phyloP scores from a whole-genome alignment of 2,888 invertebrate species.

The Andrena fulva region DNA sequence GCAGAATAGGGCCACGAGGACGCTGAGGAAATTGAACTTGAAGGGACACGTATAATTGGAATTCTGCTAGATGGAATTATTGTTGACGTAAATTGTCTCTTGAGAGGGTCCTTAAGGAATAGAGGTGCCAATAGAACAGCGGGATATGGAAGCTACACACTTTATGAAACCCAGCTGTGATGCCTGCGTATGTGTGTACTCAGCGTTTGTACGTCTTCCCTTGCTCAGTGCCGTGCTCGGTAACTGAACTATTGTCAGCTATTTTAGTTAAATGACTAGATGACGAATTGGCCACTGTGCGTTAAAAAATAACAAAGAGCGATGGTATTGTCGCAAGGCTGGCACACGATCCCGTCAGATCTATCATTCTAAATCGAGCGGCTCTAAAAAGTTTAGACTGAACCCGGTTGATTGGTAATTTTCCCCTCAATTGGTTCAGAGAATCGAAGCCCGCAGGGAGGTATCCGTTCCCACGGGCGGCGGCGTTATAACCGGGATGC shows the following conservation, averaged over 20 bases:
- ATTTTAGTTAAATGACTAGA: not conserved
- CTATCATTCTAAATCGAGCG: slow-evolving; percentile 59
- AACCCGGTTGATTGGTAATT: slow-evolving; percentile 71
- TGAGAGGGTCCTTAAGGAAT: slow-evolving; percentile 2
- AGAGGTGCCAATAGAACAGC: not conserved
- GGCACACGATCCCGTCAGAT: slow-evolving; percentile 34
- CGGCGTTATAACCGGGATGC: slow-evolving; percentile 51
- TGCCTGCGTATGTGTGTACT: not conserved
- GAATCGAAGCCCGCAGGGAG: slow-evolving; percentile 73
- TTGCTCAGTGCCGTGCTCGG: not conserved
- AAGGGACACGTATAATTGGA: slow-evolving; percentile 5
- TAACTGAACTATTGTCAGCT: slow-evolving; percentile 2
- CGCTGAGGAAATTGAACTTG: not conserved
- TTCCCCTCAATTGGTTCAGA: slow-evolving; percentile 75
- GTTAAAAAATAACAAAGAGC: not conserved
- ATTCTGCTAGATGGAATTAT: slow-evolving; percentile 13
- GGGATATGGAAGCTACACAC: not conserved
- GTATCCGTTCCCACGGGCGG: slow-evolving; percentile 60
- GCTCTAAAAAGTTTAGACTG: slow-evolving; percentile 69
- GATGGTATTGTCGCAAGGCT: slow-evolving; percentile 3
- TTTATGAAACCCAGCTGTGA: not conserved
- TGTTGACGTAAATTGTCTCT: slow-evolving; percentile 6
- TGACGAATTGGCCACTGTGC: not conserved
- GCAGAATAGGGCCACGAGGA: not conserved
- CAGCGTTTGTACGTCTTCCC: not conserved